Conservation (phyloP, 1,140 invertebrate genomes). For the Eriosoma lanigerum region DNA sequence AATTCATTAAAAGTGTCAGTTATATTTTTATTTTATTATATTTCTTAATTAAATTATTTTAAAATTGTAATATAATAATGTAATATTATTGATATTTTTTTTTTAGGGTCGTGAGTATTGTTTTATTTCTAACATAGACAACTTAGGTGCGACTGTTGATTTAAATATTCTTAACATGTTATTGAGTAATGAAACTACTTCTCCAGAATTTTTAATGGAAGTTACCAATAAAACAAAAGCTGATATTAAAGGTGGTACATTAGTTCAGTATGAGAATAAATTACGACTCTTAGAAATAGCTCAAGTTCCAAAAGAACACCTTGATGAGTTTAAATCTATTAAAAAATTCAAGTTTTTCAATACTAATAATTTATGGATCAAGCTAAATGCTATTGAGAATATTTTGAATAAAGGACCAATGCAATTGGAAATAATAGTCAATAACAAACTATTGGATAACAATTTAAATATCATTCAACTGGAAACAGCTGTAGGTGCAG, state of each 20-base stretch:
- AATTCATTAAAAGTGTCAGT: constrained; percentile 76
- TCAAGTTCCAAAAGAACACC: constrained; percentile 96
- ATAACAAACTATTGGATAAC: constrained; percentile 87
- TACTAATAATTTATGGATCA: constrained; percentile 99
- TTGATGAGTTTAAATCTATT: constrained; percentile 98
- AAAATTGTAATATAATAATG: too few species aligned
- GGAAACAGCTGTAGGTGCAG: constrained; percentile 97
- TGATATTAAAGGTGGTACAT: constrained; percentile 98
- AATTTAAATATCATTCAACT: constrained; percentile 94
- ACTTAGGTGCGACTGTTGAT: constrained; percentile 97
- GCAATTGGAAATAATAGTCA: constrained; percentile 98
- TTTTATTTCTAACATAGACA: constrained; percentile 99
- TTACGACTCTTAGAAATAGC: constrained; percentile 96
- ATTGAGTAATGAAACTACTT: constrained; percentile 64
- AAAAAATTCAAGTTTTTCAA: constrained; percentile 99
- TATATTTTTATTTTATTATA: neutral
- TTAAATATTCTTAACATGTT: constrained; percentile 89
- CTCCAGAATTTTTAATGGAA: constrained; percentile 96
- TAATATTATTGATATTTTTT: neutral
- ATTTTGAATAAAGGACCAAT: constrained; percentile 78
- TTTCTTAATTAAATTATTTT: too few species aligned
- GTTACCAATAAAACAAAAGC: constrained; percentile 98
- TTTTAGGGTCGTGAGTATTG: constrained; percentile 82
- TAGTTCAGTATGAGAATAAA: constrained; percentile 96
- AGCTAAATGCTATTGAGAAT: constrained; percentile 83